phyloP scores from a whole-genome alignment of 2,888 invertebrate species.

The Sarcophaga caerulescens region DNA sequence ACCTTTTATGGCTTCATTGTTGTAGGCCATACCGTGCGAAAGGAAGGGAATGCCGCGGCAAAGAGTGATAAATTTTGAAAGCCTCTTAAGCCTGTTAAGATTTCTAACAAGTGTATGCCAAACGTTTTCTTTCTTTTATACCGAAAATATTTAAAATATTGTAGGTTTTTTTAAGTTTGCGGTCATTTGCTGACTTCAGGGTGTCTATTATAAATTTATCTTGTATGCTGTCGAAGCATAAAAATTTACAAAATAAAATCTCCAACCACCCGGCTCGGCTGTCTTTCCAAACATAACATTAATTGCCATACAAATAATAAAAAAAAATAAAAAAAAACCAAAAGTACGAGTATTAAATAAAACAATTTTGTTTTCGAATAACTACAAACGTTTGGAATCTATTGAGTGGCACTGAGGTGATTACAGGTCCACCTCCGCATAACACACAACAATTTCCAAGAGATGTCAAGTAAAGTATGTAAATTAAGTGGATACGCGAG shows the following conservation, averaged over 20 bases:
- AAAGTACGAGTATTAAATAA: conserved; percentile 5
- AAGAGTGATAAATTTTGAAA: conserved; percentile 44
- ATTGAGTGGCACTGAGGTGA: background rate
- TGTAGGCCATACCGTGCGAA: background rate
- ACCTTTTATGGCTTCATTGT: conserved; percentile 39
- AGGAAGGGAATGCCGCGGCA: background rate
- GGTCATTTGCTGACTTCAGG: conserved; percentile 23
- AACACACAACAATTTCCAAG: background rate
- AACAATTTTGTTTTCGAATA: conserved; percentile 24
- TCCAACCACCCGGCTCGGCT: background rate
- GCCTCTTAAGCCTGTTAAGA: conserved; percentile 23
- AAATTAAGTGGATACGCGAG: conserved; percentile 18
- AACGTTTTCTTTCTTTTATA: conserved; percentile 22
- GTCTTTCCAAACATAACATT: background rate
- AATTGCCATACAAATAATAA: conserved; percentile 38
- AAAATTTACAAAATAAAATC: conserved; percentile 1
- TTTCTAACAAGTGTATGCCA: conserved; percentile 38
- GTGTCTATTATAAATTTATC: conserved; percentile 48
- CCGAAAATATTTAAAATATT: conserved; percentile 9
- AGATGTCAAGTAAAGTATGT: conserved; percentile 28
- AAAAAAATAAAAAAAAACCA: background rate
- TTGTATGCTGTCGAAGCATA: conserved; percentile 24
- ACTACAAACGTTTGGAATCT: background rate
- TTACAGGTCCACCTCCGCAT: conserved; percentile 36
- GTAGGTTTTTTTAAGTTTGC: background rate